Evolutionary conservation across 2,888 invertebrate genomes (phyloP), one percentile per base, ranked within the genome.

Genomic region (Caenorhabditis sinica): DNA sequence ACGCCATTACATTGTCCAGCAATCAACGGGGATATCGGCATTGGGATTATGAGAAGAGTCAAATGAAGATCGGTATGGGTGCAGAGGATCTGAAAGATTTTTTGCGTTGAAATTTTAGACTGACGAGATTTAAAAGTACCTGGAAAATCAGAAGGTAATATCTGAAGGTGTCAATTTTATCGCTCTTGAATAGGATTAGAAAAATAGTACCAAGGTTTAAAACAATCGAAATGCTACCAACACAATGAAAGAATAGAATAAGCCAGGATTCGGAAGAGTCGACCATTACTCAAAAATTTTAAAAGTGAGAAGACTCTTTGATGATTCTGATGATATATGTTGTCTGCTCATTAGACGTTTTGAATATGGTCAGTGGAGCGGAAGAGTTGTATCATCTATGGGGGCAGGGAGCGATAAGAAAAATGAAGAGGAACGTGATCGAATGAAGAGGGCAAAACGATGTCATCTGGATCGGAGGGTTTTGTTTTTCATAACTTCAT

Each of bases 21-120:
- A 23, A 74, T 36, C 28, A 74, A 33, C 23, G 74, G 74, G 28
- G 63, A 61, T 5, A 74, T 20, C 11, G 74, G 74, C 15, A 74
- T 53, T 2, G 74, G 74, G 8, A 30, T 45, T 2, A 74, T 63
- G 3, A 74, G 53, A 28, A 74, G n/a, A 17, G 63, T 74, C 13
- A 61, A 3, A 13, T 74, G 63, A 20, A 74, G 13, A 43, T 74
- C 74, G 5, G 53, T 53, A n/a, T 45, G 28, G n/a, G 65, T 73
- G 25, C 73, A 73, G 13, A 60, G 43, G 6, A 63, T 30, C 73
- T 73, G 73, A 25, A 73, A 60, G 5, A 20, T 20, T 4, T 20
- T 20, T n/a, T 20, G 20, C 20, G 0, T 36, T 11, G 5, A 17
- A 45, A 45, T 45, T 45, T 4, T 15, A 40, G 4, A 13, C 40